Conservation (phyloP, 2,113 vertebrate genomes). For the Siniperca knerii region DNA sequence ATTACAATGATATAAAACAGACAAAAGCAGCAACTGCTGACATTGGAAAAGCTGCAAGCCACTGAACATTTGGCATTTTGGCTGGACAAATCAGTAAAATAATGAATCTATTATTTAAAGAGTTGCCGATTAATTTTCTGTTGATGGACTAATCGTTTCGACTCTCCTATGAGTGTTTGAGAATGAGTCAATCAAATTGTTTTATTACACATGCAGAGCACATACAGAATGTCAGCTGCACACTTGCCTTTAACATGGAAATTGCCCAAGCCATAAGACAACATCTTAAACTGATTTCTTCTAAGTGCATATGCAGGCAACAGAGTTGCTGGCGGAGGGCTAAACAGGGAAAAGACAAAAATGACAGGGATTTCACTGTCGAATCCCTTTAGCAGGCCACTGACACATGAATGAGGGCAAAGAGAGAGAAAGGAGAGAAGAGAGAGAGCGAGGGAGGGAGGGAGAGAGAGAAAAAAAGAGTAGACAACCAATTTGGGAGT, state of each 20-base stretch:
- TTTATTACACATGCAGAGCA: constrained; percentile 42
- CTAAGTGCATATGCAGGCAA: constrained; percentile 77
- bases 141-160: background rate
- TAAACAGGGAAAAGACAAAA: constrained; percentile 80
- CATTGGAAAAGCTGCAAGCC: background rate
- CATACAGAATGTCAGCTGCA: constrained; percentile 44
- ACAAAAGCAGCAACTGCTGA: background rate
- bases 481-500: constrained; percentile 89
- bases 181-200: background rate
- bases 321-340: constrained; percentile 62
- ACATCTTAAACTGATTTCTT: constrained; percentile 62
- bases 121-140: background rate
- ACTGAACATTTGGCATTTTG: background rate
- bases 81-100: background rate
- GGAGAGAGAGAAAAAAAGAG: constrained; percentile 69
- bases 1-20: background rate
- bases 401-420: constrained; percentile 85
- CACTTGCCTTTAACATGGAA: constrained; percentile 49
- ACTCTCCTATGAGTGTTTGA: constrained; percentile 7
- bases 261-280: constrained; percentile 47
- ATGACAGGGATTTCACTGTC: constrained; percentile 84
- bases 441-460: constrained; percentile 31
- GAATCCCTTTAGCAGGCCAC: constrained; percentile 88
- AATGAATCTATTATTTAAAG: background rate
- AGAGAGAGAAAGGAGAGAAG: constrained; percentile 61